phyloP scores from a whole-genome alignment of 2,797 vertebrate species.

The Morelia viridis region DNA sequence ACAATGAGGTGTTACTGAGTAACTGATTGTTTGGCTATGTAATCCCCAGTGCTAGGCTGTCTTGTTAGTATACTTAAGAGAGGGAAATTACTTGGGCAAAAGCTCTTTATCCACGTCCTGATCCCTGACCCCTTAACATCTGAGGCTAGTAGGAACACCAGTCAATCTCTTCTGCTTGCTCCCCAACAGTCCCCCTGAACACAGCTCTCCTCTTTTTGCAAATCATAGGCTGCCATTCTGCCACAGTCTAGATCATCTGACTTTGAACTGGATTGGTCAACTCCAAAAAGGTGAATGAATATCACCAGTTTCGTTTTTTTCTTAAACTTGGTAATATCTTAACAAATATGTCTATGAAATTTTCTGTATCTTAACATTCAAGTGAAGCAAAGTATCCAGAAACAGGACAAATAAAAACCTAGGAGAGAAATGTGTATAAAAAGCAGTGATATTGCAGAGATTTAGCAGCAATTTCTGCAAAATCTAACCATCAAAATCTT shows the following conservation, averaged over 20 bases:
- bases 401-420: not conserved
- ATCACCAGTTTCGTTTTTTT: not conserved
- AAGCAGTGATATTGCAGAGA: not conserved
- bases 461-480: not conserved
- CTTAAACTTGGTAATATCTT: not conserved
- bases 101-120: not conserved
- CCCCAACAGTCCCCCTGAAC: not conserved
- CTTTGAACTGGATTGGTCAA: not conserved
- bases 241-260: not conserved
- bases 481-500: not conserved
- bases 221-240: not conserved
- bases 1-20: not conserved
- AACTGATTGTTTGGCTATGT: not conserved
- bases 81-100: not conserved
- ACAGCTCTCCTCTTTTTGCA: not conserved
- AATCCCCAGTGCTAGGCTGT: not conserved
- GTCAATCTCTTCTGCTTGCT: not conserved
- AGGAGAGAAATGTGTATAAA: not conserved
- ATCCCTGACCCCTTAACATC: not conserved
- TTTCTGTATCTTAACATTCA: not conserved
- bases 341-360: not conserved
- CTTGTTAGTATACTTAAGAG: not conserved
- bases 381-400: not conserved
- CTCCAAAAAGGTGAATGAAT: not conserved
- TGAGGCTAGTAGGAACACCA: not conserved